Conservation (phyloP, 2,113 vertebrate species). For the Stomatorhinus ivindoensis region DNA sequence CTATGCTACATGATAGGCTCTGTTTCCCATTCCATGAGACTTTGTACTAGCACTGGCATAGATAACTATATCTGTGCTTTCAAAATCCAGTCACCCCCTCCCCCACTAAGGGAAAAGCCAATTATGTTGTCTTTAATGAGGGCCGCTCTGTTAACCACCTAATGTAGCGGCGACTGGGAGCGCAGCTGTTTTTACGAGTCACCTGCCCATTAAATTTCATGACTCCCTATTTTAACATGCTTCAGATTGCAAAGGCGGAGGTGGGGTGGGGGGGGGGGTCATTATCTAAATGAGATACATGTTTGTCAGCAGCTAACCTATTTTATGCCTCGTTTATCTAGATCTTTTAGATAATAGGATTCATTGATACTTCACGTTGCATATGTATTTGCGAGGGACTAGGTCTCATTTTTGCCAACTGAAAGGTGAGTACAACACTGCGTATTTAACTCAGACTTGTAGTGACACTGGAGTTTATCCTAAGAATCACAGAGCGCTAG, state of each 20-base stretch:
- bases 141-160: neutral
- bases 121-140: neutral
- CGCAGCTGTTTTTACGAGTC: slow-evolving; percentile 6
- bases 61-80: neutral
- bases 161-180: neutral
- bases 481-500: neutral
- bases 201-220: slow-evolving; percentile 15
- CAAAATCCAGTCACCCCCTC: neutral
- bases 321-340: neutral
- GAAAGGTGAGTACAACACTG: neutral
- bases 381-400: neutral
- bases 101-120: neutral
- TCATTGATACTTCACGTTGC: neutral
- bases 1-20: neutral
- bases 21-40: neutral
- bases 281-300: slow-evolving; percentile 10
- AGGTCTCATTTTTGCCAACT: neutral
- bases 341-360: neutral
- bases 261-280: no score
- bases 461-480: neutral
- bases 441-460: neutral
- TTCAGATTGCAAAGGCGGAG: neutral
- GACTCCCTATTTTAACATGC: neutral
- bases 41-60: neutral
- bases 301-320: neutral